These are phyloP conservation scores for Theristicus caerulescens DNA, from an alignment of 2,113 vertebrate species.

Conservation along the genomic window DNA sequence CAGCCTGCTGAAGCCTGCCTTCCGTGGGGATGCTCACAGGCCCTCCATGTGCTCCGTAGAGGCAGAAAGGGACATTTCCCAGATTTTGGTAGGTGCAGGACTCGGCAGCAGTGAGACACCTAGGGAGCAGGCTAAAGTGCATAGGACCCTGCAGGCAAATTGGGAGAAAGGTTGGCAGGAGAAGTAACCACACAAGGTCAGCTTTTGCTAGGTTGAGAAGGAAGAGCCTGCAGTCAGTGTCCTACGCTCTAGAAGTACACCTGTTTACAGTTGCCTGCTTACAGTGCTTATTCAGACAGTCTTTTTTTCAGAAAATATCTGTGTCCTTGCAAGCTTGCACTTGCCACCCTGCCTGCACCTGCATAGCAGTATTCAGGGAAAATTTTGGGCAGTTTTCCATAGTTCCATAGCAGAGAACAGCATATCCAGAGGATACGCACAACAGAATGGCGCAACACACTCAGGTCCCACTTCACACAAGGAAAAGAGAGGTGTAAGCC, in stretches of 20 bases:
- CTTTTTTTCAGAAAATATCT: neutral
- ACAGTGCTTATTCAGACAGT: neutral
- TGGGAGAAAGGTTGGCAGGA: neutral
- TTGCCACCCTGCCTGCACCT: neutral
- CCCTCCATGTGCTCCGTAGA: fast-evolving
- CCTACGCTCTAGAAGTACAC: neutral
- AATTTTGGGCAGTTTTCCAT: neutral
- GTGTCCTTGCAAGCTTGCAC: neutral
- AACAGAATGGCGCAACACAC: neutral
- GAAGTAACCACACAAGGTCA: neutral
- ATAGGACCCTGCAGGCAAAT: neutral
- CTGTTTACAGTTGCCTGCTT: neutral
- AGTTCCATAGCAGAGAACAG: neutral
- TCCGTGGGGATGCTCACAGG: neutral
- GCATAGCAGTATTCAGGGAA: neutral
- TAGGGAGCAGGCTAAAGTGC: neutral
- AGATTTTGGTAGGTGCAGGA: neutral
- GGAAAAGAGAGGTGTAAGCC: neutral
- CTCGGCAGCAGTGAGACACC: neutral
- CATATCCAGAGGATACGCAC: neutral
- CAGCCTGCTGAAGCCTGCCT: neutral
- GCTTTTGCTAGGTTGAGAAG: neutral
- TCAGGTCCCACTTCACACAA: neutral
- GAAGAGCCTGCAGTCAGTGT: neutral
- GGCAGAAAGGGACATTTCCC: neutral